A percentile compares a stretch with the other conserved stretches of the same genome.
Conservation (phyloP, 35 echinoderm and acorn worm genomes). For the Diadema setosum region DNA sequence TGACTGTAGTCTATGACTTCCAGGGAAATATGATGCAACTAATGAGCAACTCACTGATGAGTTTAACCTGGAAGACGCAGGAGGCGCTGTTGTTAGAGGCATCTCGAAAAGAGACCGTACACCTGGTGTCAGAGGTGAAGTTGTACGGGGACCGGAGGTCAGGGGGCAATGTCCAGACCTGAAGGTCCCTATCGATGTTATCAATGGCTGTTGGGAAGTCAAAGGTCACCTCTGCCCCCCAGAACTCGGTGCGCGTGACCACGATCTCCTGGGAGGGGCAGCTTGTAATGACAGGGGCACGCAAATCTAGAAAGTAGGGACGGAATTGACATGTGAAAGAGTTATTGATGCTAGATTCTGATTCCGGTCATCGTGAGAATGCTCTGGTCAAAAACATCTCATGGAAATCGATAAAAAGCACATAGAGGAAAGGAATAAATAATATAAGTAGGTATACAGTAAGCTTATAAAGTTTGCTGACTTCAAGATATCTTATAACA, state of each 20-base stretch:
- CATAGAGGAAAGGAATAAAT: no score
- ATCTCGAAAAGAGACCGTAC: constrained; percentile 54
- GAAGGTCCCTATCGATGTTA: constrained; percentile 36
- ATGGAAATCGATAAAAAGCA: no score
- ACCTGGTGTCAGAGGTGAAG: constrained; percentile 41
- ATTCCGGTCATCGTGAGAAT: no score
- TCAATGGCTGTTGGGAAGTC: constrained; percentile 53
- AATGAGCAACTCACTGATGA: constrained; percentile 60
- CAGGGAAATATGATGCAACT: no score
- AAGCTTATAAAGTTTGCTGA: no score
- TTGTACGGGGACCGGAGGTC: constrained; percentile 62
- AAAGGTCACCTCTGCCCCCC: constrained; percentile 25
- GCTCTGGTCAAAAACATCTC: no score
- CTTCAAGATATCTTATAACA: no score
- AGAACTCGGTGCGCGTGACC: background rate
- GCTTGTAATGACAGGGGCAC: background rate
- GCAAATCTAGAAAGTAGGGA: background rate
- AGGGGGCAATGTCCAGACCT: constrained; percentile 2
- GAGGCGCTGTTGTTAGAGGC: background rate
- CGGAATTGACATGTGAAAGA: no score
- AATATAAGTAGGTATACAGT: no score
- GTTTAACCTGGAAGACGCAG: constrained; percentile 47
- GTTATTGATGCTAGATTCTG: no score
- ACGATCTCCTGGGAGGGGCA: background rate
- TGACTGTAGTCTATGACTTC: no score